Percentiles rank a stretch among this genome's conserved stretches.
phyloP scores from a whole-genome alignment of 2,797 vertebrate species.

The Hypotaenidia philippensis region DNA sequence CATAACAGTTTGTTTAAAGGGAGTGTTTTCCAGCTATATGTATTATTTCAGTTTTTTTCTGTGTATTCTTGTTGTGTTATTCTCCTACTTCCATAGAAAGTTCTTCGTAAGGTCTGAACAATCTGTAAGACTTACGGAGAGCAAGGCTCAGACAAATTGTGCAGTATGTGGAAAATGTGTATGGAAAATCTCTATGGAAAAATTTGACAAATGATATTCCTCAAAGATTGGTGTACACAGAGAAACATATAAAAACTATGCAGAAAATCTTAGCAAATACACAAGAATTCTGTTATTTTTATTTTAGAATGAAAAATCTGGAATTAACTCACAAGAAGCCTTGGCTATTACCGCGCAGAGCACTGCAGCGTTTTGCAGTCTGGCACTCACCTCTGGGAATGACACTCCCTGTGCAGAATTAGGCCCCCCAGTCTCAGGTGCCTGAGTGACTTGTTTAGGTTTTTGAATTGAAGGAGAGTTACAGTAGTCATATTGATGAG shows the following conservation, averaged over 20 bases:
- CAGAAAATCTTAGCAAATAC: constrained; percentile 29
- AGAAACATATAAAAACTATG: constrained; percentile 10
- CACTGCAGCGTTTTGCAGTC: background rate
- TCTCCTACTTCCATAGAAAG: background rate
- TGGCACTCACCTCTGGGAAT: background rate
- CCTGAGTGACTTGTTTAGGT: background rate
- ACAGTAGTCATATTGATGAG: background rate
- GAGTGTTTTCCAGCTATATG: background rate
- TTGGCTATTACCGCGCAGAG: background rate
- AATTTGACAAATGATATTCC: constrained; percentile 17
- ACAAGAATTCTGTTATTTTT: constrained; percentile 26
- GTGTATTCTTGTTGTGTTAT: background rate
- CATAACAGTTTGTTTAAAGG: background rate
- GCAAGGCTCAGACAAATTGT: constrained; percentile 16
- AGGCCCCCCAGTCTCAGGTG: background rate
- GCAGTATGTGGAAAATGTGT: constrained; percentile 28
- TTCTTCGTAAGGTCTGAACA: background rate
- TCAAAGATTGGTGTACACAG: background rate
- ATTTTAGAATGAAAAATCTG: constrained; percentile 39
- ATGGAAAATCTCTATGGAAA: constrained; percentile 46
- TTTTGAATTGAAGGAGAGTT: background rate
- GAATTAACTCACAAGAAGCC: background rate
- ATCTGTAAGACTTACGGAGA: background rate
- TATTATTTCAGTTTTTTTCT: background rate
- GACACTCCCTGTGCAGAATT: background rate